Base-by-base conservation (phyloP, 2,113 vertebrate species). In the Malurus cyaneus region DNA sequence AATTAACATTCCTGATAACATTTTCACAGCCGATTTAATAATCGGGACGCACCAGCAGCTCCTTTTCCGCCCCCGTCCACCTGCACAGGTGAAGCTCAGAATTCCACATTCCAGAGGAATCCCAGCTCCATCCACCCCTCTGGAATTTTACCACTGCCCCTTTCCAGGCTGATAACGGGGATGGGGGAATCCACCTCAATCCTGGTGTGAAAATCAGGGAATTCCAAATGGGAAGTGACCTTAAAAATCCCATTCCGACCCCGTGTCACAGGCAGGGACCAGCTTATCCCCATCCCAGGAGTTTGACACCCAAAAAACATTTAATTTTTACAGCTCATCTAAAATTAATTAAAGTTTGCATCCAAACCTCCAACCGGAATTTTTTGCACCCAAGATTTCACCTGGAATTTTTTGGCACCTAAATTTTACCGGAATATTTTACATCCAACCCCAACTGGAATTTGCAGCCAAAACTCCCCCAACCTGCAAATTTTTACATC, bases 1-100 rank as follows among this genome's bases (percentile, higher is more conserved):
- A 20, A 8, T 62, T 11, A 6, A 46, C 8, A 21, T 19, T 34
- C 11, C n/a, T 4, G 29, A 31, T 8, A 6, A 3, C 10, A 1
- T 4, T 82, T 76, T 24, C 4, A 1, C 0, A 28, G 56, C 36
- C 9, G 26, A 9, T 53, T 53, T 7, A 17, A 2, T 6, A 12
- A 53, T 9, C 1, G 41, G 0, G 20, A 12, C 1, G 57, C 34
- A 5, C 14, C 13, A 3, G 36, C 0, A 24, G 5, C 9, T 14
- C 14, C 50, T 34, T 15, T 23, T 47, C 20, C 2, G 15, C 23
- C 2, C 53, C 24, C 47, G 29, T 8, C n/a, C 65, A 60, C 88
- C 85, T 64, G 74, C 11, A 6, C 36, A 32, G 50, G 23, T 0
- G n/a, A 15, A 18, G 61, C 7, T 3, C 13, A 3, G n/a, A 19